Conservation (phyloP, 2,113 vertebrate species). For the Setophaga petechia region DNA sequence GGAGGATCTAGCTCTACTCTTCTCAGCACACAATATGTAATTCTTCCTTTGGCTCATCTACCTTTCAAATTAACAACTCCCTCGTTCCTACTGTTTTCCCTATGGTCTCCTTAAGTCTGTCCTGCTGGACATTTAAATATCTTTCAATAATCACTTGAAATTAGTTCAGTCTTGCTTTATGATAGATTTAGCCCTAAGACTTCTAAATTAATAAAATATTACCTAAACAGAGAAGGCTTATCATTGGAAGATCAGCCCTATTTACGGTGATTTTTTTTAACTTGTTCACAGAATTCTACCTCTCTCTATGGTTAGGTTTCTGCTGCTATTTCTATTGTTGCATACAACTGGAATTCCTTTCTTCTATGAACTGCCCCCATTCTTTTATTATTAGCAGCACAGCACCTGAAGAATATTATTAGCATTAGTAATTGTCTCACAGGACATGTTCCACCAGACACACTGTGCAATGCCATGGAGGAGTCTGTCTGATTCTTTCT, state of each 20-base stretch:
- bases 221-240: neutral
- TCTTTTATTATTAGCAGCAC: neutral
- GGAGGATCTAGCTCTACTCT: neutral
- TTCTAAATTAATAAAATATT: neutral
- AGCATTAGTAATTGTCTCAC: neutral
- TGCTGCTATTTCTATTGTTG: neutral
- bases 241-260: neutral
- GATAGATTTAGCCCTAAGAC: neutral
- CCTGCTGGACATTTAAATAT: neutral
- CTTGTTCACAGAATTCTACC: neutral
- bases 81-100: neutral
- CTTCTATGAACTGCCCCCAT: neutral
- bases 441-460: neutral
- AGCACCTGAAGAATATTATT: neutral
- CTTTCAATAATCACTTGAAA: slow-evolving; percentile 3
- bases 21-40: neutral
- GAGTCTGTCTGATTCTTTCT: neutral
- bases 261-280: neutral
- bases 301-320: neutral
- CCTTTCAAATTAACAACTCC: slow-evolving; percentile 6
- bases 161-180: neutral
- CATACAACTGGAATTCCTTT: neutral
- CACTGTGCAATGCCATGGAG: neutral
- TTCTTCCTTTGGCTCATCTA: neutral
- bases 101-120: neutral